Evolutionary conservation across 2,797 vertebrate species (phyloP), one percentile per base, ranked within the genome.

Genomic region (Xenopus petersii): DNA sequence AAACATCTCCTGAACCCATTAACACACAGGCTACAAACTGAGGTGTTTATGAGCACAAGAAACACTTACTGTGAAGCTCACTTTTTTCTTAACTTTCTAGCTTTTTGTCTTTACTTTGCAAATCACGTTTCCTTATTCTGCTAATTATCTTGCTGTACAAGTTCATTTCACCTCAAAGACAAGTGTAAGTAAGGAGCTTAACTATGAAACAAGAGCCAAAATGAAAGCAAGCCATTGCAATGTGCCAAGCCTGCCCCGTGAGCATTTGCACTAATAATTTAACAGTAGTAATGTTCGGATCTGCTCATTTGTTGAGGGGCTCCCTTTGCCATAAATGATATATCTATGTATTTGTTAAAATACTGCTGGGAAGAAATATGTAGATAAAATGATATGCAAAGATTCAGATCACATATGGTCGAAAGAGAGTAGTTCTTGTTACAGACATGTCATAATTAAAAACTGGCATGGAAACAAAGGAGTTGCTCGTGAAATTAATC

Each of bases 1-100:
- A 76, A 70, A 74, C 49, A 70, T 80, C 67, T 77, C 36, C 79
- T 77, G 71, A 77, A 77, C 71, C 77, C 71, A 77, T 80, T 80
- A 80, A 77, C 71, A 64, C 75, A 74, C 55, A 67, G 59, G 47
- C 79, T 70, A 69, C 66, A 77, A 80, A 74, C 75, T 36, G 75
- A 77, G 67, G 79, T 80, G 71, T 71, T 80, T 80, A 80, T 77
- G 75, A 77, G 79, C 58, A 71, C 42, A 55, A 77, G 71, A 67
- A 77, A 77, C 71, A 74, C 72, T 77, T 77, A 77, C 74, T 77
- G 54, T 46, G 46, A 42, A 77, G 36, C 9, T 62, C 77, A 74
- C 56, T 74, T 80, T 80, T 62, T 74, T 80, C 64, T 63, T 71
- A 47, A 66, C 49, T 61, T 77, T 71, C 55, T 74, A 64, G 54